These are phyloP conservation scores for Oncorhynchus masou DNA, from an alignment of 2,113 vertebrate genomes.

Conservation along the genomic window DNA sequence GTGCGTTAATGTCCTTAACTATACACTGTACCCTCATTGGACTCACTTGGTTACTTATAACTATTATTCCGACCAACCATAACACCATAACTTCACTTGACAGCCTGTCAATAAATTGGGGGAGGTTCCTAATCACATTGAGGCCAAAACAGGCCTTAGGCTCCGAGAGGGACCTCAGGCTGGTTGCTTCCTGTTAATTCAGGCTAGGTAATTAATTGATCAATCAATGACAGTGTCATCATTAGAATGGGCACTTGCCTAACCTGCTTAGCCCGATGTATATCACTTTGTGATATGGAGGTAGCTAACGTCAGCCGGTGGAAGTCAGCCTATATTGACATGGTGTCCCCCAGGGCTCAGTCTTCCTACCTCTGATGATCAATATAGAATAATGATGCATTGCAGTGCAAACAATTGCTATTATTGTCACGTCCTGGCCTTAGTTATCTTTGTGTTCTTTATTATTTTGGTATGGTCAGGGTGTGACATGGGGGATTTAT, in stretches of 20 bases:
- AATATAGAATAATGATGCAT: constrained; percentile 46
- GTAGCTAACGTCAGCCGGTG: background rate
- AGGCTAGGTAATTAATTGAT: constrained; percentile 60
- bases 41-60: background rate
- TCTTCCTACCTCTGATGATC: constrained; percentile 32
- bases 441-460: too few relatives aligned
- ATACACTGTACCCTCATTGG: background rate
- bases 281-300: constrained; percentile 42
- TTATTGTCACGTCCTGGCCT: too few relatives aligned
- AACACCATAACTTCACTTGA: constrained; percentile 5
- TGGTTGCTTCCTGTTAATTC: constrained; percentile 44
- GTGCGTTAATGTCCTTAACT: background rate
- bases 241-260: constrained; percentile 45
- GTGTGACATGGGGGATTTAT: too few relatives aligned
- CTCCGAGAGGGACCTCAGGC: constrained; percentile 10
- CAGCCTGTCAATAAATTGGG: constrained; percentile 46
- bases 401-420: constrained; percentile 21
- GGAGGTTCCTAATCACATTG: constrained; percentile 32
- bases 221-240: constrained; percentile 53
- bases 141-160: constrained; percentile 26
- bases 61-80: background rate
- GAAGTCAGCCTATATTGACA: constrained; percentile 8
- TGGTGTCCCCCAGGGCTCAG: background rate
- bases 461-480: too few relatives aligned
- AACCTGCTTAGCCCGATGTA: constrained; percentile 43